Evolutionary conservation across 2,113 vertebrate species (phyloP).

Genomic region (Pterocles burchelli): DNA sequence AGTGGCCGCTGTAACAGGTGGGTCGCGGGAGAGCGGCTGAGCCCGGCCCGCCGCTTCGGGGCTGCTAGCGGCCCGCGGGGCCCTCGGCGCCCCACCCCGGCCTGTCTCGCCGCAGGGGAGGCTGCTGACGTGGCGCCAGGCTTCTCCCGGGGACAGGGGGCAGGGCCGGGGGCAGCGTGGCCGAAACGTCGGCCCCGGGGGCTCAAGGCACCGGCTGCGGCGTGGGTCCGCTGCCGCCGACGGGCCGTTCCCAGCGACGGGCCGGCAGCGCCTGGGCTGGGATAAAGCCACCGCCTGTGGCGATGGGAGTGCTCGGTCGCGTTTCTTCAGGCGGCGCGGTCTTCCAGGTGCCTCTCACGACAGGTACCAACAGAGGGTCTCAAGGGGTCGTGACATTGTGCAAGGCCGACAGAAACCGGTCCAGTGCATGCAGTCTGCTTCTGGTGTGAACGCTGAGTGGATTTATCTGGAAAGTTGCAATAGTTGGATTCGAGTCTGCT

Average conservation of each 20-base stretch:
- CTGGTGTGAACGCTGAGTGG: accelerated
- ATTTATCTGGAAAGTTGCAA: not conserved
- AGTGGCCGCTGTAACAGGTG: not conserved
- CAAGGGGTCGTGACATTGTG: accelerated
- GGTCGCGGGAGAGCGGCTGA: not conserved
- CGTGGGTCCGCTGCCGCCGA: accelerated
- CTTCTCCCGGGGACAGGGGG: too few species aligned
- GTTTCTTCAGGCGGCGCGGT: accelerated
- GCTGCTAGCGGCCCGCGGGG: not conserved
- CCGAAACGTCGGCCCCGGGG: too few species aligned
- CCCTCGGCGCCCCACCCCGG: too few species aligned
- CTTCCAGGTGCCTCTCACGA: accelerated
- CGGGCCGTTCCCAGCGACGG: too few species aligned
- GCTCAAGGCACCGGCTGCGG: not conserved
- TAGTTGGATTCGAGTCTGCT: not conserved
- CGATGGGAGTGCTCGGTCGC: accelerated
- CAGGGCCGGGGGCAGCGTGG: not conserved
- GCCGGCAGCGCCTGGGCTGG: accelerated
- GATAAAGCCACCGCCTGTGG: accelerated
- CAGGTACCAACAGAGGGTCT: accelerated
- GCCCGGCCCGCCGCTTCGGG: too few species aligned
- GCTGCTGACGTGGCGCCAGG: not conserved
- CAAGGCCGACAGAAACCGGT: accelerated
- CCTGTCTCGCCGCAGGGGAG: not conserved
- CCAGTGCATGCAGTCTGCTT: not conserved